Percentiles rank a stretch among this genome's conserved stretches.
Evolutionary conservation across 2,888 invertebrate species (phyloP).

Genomic region (Mesorhabditis spiculigera): DNA sequence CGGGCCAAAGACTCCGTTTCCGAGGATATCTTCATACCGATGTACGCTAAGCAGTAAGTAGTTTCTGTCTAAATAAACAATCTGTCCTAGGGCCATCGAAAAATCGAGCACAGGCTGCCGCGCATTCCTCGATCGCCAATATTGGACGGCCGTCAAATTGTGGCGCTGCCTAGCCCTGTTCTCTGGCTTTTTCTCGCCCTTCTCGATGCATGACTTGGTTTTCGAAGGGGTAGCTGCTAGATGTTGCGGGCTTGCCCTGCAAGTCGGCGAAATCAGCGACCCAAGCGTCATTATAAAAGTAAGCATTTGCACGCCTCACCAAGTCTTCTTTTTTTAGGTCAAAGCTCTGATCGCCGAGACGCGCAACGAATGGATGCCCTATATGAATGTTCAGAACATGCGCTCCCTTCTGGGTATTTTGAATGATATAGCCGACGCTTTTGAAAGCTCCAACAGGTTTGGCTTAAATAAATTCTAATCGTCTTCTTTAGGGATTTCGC

Average conservation of each 20-base stretch:
- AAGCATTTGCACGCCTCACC: background rate
- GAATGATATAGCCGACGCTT: background rate
- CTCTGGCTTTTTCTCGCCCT: background rate
- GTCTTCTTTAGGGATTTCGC: background rate
- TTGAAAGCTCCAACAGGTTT: background rate
- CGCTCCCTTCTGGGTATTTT: background rate
- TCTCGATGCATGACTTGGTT: background rate
- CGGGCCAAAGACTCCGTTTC: constrained; percentile 29
- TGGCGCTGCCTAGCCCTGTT: background rate
- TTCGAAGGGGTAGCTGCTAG: background rate
- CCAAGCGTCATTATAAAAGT: background rate
- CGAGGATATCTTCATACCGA: constrained; percentile 45
- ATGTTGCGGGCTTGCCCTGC: background rate
- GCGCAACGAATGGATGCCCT: background rate
- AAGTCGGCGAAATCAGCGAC: background rate
- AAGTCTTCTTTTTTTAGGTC: background rate
- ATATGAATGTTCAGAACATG: background rate
- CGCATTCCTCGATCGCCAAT: constrained; percentile 78
- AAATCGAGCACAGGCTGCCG: constrained; percentile 63
- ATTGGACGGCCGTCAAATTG: constrained; percentile 72
- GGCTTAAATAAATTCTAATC: background rate
- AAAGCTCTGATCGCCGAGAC: constrained; percentile 1
- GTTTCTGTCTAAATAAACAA: background rate
- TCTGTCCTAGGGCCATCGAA: constrained; percentile 62
- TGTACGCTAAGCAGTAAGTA: constrained; percentile 47